Evolutionary conservation across 2,888 invertebrate species (phyloP).

Genomic region (Drosophila maculinotata): DNA sequence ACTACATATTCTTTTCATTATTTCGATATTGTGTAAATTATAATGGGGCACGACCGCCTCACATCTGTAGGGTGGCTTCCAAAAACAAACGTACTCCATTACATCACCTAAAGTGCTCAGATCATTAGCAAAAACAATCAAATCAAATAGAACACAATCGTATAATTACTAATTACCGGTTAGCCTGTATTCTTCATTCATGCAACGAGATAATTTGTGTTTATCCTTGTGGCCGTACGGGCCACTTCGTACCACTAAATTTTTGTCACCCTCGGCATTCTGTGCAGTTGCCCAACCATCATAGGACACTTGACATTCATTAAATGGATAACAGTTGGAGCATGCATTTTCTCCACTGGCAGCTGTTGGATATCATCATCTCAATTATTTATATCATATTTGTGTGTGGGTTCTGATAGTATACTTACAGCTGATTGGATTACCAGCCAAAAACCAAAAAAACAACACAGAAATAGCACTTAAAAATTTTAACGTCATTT

Average conservation of each 20-base stretch:
- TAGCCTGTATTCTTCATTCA: not conserved
- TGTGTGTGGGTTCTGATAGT: too few relatives aligned
- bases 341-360: slow-evolving; percentile 1
- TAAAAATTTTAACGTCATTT: too few relatives aligned
- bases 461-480: too few relatives aligned
- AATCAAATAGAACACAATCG: not conserved
- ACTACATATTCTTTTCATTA: not conserved
- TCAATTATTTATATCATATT: too few relatives aligned
- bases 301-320: not conserved
- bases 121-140: too few relatives aligned
- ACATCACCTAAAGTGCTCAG: slow-evolving; percentile 7
- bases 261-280: not conserved
- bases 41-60: slow-evolving; percentile 11
- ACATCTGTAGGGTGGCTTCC: not conserved
- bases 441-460: too few relatives aligned
- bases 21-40: not conserved
- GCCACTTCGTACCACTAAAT: not conserved
- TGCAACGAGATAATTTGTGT: not conserved
- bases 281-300: slow-evolving; percentile 1
- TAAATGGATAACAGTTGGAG: not conserved
- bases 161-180: not conserved
- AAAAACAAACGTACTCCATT: not conserved
- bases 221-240: not conserved
- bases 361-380: not conserved
- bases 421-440: too few relatives aligned